Conservation (phyloP, 2,113 vertebrate species). For the Platysteira castanea region DNA sequence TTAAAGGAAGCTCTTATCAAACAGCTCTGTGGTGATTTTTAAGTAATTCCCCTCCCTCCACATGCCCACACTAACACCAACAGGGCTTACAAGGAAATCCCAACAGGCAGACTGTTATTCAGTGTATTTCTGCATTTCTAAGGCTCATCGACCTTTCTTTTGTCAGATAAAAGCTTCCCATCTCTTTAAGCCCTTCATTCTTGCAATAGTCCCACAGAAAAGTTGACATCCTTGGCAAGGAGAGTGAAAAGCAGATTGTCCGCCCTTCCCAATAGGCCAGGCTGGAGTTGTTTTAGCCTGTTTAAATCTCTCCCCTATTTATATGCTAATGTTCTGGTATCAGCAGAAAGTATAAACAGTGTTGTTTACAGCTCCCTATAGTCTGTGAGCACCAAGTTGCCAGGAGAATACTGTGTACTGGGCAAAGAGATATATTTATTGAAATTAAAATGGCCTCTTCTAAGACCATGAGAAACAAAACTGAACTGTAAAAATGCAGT, state of each 20-base stretch:
- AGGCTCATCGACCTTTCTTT: constrained; percentile 57
- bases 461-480: constrained; percentile 27
- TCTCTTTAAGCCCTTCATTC: constrained; percentile 57
- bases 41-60: not conserved
- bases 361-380: constrained; percentile 56
- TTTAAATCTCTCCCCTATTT: constrained; percentile 62
- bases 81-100: constrained; percentile 24
- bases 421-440: constrained; percentile 26
- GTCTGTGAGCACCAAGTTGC: constrained; percentile 18
- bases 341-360: constrained; percentile 58
- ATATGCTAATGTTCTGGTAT: constrained; percentile 56
- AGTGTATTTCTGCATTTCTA: constrained; percentile 64
- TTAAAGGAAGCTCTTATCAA: not conserved
- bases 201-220: constrained; percentile 52
- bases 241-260: constrained; percentile 58
- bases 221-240: constrained; percentile 51
- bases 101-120: constrained; percentile 43
- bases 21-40: not conserved
- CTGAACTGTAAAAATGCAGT: constrained; percentile 15
- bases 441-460: constrained; percentile 39
- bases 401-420: constrained; percentile 32
- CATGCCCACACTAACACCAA: not conserved
- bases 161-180: constrained; percentile 58
- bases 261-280: constrained; percentile 32
- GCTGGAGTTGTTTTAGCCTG: constrained; percentile 48